Evolutionary conservation across 2,113 vertebrate species (phyloP).

Genomic region (Empidonax alnorum): DNA sequence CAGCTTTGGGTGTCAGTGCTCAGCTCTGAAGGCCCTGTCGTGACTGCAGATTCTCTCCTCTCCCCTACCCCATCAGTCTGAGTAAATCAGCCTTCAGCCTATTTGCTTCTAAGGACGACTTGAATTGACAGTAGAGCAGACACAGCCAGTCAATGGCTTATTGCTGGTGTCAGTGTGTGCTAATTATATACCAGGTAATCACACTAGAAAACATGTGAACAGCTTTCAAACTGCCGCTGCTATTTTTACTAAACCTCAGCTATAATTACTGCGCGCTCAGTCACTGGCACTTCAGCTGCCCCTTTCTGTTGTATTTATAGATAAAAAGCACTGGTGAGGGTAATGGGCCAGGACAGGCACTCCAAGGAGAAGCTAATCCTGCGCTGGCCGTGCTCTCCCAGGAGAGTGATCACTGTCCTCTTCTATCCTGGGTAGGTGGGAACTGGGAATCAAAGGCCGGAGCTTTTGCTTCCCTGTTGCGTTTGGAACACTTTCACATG

Average conservation of each 20-base stretch:
- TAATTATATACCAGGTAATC: slow-evolving; percentile 15
- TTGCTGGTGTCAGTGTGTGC: background rate
- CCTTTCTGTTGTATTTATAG: background rate
- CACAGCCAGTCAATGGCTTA: background rate
- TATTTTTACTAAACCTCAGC: slow-evolving; percentile 28
- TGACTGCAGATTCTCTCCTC: background rate
- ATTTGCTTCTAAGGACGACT: background rate
- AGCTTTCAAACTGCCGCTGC: background rate
- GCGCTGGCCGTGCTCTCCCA: background rate
- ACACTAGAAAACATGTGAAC: background rate
- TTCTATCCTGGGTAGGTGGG: fast-evolving
- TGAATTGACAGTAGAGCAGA: background rate
- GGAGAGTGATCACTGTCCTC: fast-evolving
- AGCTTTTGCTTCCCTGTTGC: fast-evolving
- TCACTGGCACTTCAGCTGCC: background rate
- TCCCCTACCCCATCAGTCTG: background rate
- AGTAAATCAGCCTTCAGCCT: background rate
- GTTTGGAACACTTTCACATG: fast-evolving
- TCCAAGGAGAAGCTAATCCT: background rate
- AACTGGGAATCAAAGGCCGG: background rate
- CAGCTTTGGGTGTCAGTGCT: fast-evolving
- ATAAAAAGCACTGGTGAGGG: background rate
- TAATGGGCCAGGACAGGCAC: background rate
- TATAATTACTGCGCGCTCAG: background rate
- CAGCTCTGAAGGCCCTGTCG: background rate